phyloP scores from a whole-genome alignment of 2,888 invertebrate genomes.

The Tachina lurida region DNA sequence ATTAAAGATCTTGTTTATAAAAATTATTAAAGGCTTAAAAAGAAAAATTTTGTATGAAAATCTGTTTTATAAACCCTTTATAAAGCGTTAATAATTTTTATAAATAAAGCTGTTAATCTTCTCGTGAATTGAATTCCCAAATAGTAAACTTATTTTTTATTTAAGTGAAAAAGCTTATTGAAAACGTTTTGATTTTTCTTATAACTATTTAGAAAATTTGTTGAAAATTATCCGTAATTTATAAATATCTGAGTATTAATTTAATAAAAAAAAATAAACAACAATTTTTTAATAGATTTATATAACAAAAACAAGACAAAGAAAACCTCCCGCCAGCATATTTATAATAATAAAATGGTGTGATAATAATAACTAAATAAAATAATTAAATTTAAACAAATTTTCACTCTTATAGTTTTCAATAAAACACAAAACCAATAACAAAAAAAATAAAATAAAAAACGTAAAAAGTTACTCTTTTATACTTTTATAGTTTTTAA shows the following conservation, averaged over 20 bases:
- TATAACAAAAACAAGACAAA: slow-evolving; percentile 73
- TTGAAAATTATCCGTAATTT: slow-evolving; percentile 1
- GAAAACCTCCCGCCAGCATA: slow-evolving; percentile 81
- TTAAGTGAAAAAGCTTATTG: not conserved
- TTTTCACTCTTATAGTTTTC: slow-evolving; percentile 64
- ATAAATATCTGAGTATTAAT: slow-evolving; percentile 24
- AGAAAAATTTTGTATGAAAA: too few species aligned
- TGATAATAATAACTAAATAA: slow-evolving; percentile 75
- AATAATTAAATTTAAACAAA: slow-evolving; percentile 65
- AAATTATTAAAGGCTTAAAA: too few species aligned
- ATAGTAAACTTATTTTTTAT: not conserved
- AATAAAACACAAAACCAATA: slow-evolving; percentile 62
- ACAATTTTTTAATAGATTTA: slow-evolving; percentile 55
- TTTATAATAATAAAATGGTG: slow-evolving; percentile 78
- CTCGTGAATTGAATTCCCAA: slow-evolving; percentile 17
- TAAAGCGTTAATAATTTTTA: too few species aligned
- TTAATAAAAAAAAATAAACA: slow-evolving; percentile 38
- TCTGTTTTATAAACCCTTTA: too few species aligned
- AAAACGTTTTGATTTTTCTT: not conserved
- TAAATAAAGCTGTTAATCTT: not conserved
- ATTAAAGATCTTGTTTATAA: too few species aligned
- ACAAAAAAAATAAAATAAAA: slow-evolving; percentile 48
- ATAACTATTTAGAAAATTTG: slow-evolving; percentile 1
- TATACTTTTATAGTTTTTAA: slow-evolving; percentile 74
- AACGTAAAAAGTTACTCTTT: slow-evolving; percentile 71